Percentiles rank a stretch among this genome's conserved stretches.
phyloP scores from a whole-genome alignment of 2,888 invertebrate species.

The Drosophila merina region DNA sequence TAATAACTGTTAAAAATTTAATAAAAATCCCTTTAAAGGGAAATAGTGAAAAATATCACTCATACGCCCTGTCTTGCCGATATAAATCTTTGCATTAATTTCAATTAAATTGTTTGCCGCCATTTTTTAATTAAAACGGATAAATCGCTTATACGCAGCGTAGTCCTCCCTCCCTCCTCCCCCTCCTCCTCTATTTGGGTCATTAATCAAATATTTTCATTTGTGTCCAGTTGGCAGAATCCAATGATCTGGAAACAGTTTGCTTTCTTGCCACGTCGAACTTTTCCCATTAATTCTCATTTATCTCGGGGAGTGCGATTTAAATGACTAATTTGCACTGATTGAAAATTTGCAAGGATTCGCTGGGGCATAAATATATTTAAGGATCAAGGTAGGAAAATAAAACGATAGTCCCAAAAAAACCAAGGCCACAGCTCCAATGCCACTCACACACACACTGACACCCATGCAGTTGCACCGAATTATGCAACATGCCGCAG shows the following conservation, averaged over 20 bases:
- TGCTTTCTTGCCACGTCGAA: constrained; percentile 44
- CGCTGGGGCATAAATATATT: not conserved
- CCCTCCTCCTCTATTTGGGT: not conserved
- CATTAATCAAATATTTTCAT: constrained; percentile 66
- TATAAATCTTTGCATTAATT: not conserved
- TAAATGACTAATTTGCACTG: constrained; percentile 18
- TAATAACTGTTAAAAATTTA: too few species aligned
- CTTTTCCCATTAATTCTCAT: constrained; percentile 66
- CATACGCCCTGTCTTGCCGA: constrained; percentile 34
- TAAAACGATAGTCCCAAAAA: constrained; percentile 22
- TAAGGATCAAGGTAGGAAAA: not conserved
- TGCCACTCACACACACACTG: constrained; percentile 45
- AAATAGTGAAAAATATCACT: constrained; percentile 18
- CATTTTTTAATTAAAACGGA: constrained; percentile 11
- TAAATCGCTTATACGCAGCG: constrained; percentile 24
- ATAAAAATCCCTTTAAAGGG: too few species aligned
- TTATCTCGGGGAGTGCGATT: constrained; percentile 40
- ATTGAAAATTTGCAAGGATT: constrained; percentile 2
- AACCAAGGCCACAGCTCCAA: constrained; percentile 73
- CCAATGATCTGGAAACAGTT: constrained; percentile 66
- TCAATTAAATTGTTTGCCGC: constrained; percentile 6
- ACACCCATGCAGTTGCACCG: constrained; percentile 52
- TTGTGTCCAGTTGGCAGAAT: constrained; percentile 30
- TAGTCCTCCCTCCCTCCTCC: not conserved
- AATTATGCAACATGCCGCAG: constrained; percentile 69